Evolutionary conservation across 92 coral and sea anemone genomes (phyloP).

Genomic region (Actinostola sp.): DNA sequence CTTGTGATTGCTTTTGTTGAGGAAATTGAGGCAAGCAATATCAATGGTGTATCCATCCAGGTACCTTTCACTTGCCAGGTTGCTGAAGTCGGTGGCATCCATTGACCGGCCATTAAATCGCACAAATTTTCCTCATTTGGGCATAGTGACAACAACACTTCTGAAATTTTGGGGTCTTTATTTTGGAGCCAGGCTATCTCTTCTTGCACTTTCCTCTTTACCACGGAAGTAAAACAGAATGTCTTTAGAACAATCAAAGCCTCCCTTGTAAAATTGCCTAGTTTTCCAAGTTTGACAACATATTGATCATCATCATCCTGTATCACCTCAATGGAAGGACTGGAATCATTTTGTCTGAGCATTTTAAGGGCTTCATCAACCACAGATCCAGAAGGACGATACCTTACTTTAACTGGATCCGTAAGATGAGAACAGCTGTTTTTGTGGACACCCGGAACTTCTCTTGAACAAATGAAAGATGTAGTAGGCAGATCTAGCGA

Average conservation of each 20-base stretch:
- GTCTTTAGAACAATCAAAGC: background rate
- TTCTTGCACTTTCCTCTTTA: conserved; percentile 6
- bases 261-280: conserved; percentile 1
- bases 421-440: no score
- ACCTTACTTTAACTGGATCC: background rate
- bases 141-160: background rate
- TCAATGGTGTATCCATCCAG: conserved; percentile 19
- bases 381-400: conserved; percentile 13
- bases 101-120: background rate
- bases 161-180: background rate
- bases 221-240: conserved; percentile 7
- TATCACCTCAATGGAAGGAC: no score
- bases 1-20: background rate
- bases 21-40: background rate
- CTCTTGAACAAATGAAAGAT: background rate
- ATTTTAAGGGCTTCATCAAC: conserved; percentile 17
- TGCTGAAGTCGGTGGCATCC: conserved; percentile 5
- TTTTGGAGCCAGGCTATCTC: conserved; percentile 13
- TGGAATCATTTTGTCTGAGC: background rate
- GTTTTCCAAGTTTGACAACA: conserved; percentile 8
- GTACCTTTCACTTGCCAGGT: background rate
- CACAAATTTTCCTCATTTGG: conserved; percentile 18
- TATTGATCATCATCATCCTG: background rate
- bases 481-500: conserved; percentile 3
- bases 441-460: no score